Percentiles rank a stretch among this genome's conserved stretches.
These are phyloP conservation scores for Hiodon alosoides DNA, from an alignment of 2,113 vertebrate genomes.

Conservation along the genomic window DNA sequence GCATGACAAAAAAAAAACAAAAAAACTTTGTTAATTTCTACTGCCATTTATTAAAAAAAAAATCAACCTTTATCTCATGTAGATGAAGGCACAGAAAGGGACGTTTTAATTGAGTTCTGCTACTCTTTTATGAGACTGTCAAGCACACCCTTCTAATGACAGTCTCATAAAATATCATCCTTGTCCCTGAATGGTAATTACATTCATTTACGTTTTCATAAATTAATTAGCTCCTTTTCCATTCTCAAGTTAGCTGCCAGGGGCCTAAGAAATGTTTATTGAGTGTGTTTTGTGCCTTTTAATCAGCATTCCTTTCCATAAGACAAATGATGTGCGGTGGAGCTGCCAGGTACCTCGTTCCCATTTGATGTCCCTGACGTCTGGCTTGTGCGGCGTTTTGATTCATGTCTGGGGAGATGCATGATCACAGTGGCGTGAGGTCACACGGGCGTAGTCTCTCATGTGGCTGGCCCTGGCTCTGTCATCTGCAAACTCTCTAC, in stretches of 20 bases:
- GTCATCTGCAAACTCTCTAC: conserved; percentile 4
- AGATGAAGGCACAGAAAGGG: neutral
- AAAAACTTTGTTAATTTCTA: too few relatives aligned
- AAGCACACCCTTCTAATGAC: conserved; percentile 38
- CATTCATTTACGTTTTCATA: conserved; percentile 44
- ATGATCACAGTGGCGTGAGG: neutral
- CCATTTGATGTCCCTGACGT: neutral
- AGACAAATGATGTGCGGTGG: conserved; percentile 36
- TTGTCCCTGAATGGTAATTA: conserved; percentile 55
- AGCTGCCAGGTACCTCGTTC: neutral
- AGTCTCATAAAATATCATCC: conserved; percentile 41
- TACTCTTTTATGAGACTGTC: conserved; percentile 7
- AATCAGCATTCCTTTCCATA: conserved; percentile 40
- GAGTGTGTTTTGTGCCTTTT: conserved; percentile 11
- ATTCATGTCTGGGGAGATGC: neutral
- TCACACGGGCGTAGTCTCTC: neutral
- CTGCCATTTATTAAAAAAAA: too few relatives aligned
- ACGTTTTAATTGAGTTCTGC: conserved; percentile 14
- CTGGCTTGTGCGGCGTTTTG: neutral
- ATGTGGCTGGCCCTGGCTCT: neutral
- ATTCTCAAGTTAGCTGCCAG: conserved; percentile 53
- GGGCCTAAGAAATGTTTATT: conserved; percentile 16
- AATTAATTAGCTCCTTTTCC: conserved; percentile 54
- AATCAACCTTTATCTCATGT: neutral
- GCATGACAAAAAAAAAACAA: too few relatives aligned